Evolutionary conservation across 2,888 invertebrate species (phyloP), one percentile per base, ranked within the genome.

Genomic region (Fabriciana adippe): DNA sequence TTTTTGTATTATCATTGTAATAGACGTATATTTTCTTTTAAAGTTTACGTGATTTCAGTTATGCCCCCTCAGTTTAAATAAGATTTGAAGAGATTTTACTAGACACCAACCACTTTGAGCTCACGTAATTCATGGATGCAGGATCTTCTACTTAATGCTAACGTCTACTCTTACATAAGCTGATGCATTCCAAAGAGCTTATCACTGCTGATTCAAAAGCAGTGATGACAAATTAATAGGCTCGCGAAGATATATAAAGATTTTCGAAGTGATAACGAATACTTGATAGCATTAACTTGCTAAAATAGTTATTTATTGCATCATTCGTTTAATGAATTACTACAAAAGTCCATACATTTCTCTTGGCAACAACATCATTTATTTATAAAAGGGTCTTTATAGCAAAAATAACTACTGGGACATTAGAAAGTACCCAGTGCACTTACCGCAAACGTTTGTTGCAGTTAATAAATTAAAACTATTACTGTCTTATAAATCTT

Each of bases 391-490:
- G 50, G 61, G 48, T 18, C 65, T 67, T 51, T 62, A 61, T 50
- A 55, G 70, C 62, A 60, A 62, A 71, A 71, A 63, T 70, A 66
- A 48, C 68, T 68, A 66, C 47, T 66, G 70, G 66, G 73, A 74
- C 75, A 74, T 74, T 76, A 75, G 78, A 78, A 78, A 77, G 77
- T 74, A 72, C 56, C 64, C 61, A 51, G 54, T 65, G 68, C 72
- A 69, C 69, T 71, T 71, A 65, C 69, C 59, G 64, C 65, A 62
- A 67, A 68, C 66, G 66, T 70, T 67, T 67, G 73, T 62, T 68
- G 72, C 66, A 60, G 72, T 64, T 66, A 72, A 72, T 73, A 69
- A 72, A 69, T 70, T 70, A 72, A 72, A 65, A 69, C 66, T 68
- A 66, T 69, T 66, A 67, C 64, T 48, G 63, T 69, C 64, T 55